Base-by-base conservation (phyloP, 1,140 invertebrate species). In the Geopemphigus sp. region DNA sequence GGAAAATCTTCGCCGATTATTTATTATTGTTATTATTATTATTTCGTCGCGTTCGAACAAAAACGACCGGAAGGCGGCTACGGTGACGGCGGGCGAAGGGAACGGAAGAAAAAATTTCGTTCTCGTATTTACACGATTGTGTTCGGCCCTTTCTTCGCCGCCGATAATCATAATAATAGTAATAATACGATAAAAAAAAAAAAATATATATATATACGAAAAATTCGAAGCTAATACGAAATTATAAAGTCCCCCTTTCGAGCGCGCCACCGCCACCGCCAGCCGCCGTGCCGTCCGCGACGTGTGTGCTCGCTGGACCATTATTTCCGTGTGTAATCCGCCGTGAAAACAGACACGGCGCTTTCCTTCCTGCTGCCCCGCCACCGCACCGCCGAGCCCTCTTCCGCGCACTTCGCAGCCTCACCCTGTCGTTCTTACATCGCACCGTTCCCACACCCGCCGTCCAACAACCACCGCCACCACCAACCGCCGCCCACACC, bases 301-400 rank as follows among this genome's bases (percentile, higher is more conserved):
- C 74, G 74, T 78, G 74, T 78, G 74, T 78, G 74, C 74, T 78
- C 74, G 63, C 57, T 78, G 74, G 74, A 78, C 74, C 74, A 78
- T 78, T 78, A 78, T 78, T 78, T 78, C 74, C 74, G 74, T 78
- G 74, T 78, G 74, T 78, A 78, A 78, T 78, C 74, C 74, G 74
- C 74, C 74, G 74, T 78, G 57, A 78, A 78, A 78, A 78, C 74
- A 78, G 74, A 78, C 74, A 78, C 74, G 74, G 74, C 56, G 74
- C 74, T 78, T 78, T 78, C 74, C 56, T 78, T 78, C 56, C 74
- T 78, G 74, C 74, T 26, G 24, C 54, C 74, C 54, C 74, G 24
- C 56, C 74, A 24, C 54, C 32, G n/a, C 5, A 56, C 17, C 39
- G 17, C 57, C 39, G 32, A 8, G 32, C 57, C 74, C 19, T 17